Base-by-base conservation (phyloP, 2,797 vertebrate species). In the Phrynocephalus forsythii region DNA sequence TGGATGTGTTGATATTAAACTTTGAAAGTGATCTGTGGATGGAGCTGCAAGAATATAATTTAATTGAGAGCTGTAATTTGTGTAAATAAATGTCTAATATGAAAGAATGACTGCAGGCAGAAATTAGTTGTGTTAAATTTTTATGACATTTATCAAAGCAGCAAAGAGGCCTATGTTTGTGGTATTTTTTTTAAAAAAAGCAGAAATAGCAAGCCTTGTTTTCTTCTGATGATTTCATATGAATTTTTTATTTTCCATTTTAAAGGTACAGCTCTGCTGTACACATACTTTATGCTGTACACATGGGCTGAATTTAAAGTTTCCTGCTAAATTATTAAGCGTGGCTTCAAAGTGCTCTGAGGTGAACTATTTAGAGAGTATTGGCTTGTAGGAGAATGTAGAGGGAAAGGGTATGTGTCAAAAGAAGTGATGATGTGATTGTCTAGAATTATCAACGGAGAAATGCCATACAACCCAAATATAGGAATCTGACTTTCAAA, bases 261-360 rank as follows among this genome's bases (percentile, higher is more conserved):
- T 90, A 87, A 87, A 93, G 91, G 90, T 88, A 92, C 63, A 71
- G 80, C 83, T 82, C 68, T 87, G 83, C n/a, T 82, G 88, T 93
- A 95, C 75, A 87, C 79, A 83, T n/a, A 30, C 0, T 22, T 72
- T 87, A 90, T 83, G 89, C 28, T 89, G 87, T 82, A 89, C 86
- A 81, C 72, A 84, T 90, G 86, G 88, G 89, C 82, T 94, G 90
- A 94, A 94, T 95, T 94, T 92, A 93, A 93, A 94, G 81, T 95
- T 94, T 93, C 88, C 76, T 88, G 3, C 88, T 94, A 82, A 95
- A 95, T 94, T 92, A 95, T 95, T 96, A 92, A 94, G 50, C 2
- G 30, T n/a, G 8, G 67, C 1, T 89, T 94, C 85, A 87, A 22
- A 63, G 85, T 78, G 84, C 86, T 95, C 84, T 86, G 79, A 92